Evolutionary conservation across 1,140 invertebrate genomes (phyloP).

Genomic region (Nephila pilipes): DNA sequence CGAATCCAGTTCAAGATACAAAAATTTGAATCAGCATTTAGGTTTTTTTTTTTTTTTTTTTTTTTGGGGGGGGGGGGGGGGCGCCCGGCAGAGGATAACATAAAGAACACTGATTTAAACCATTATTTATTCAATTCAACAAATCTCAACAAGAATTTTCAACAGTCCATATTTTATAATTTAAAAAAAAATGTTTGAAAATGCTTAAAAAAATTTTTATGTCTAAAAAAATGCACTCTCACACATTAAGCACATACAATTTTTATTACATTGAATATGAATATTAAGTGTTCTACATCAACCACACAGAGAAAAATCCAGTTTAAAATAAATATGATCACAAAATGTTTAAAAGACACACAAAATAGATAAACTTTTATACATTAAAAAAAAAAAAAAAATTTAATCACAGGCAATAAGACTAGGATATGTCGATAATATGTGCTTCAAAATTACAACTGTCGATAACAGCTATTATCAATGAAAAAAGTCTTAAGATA

Average conservation of each 20-base stretch:
- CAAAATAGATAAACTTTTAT: neutral
- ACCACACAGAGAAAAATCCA: neutral
- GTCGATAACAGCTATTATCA: neutral
- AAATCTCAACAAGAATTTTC: neutral
- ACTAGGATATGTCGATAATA: slow-evolving; percentile 35
- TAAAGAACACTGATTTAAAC: too few species aligned
- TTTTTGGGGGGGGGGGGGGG: too few species aligned
- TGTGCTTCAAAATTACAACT: neutral
- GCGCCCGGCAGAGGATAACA: too few species aligned
- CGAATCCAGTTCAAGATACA: too few species aligned
- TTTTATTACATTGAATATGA: neutral
- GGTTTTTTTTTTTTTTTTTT: too few species aligned
- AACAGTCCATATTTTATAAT: neutral
- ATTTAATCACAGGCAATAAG: slow-evolving; percentile 17
- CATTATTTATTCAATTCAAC: too few species aligned
- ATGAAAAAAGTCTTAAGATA: neutral
- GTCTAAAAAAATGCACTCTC: too few species aligned
- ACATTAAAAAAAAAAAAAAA: neutral
- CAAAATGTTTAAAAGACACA: neutral
- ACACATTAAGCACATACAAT: neutral
- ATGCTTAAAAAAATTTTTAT: too few species aligned
- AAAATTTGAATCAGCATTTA: too few species aligned
- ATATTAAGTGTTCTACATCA: neutral
- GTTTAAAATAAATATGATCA: slow-evolving; percentile 14
- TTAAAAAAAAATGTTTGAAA: neutral